These are phyloP conservation scores for Ichneumoninae sp. DNA, from an alignment of 2,888 invertebrate species.

Conservation along the genomic window DNA sequence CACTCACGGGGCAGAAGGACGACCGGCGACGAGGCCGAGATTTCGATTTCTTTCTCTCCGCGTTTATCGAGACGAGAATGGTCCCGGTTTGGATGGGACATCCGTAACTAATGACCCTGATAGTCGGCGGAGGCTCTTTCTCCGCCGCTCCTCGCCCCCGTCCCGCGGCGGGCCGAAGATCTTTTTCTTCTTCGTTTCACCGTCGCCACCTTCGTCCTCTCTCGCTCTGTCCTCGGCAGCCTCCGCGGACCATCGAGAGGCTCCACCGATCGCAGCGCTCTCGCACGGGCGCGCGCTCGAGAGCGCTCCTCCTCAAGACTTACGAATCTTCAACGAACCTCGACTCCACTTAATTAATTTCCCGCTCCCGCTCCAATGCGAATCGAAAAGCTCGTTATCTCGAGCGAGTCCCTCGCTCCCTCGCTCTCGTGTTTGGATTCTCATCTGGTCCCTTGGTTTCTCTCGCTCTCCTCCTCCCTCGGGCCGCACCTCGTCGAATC, in stretches of 20 bases:
- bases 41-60: slow-evolving; percentile 69
- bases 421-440: slow-evolving; percentile 5
- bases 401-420: slow-evolving; percentile 74
- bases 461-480: slow-evolving; percentile 49
- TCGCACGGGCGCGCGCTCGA: slow-evolving; percentile 57
- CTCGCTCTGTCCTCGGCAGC: slow-evolving; percentile 35
- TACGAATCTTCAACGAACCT: slow-evolving; percentile 77
- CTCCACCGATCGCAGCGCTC: slow-evolving; percentile 45
- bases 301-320: slow-evolving; percentile 76
- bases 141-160: slow-evolving; percentile 50
- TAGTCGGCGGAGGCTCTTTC: slow-evolving; percentile 75
- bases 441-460: slow-evolving; percentile 61
- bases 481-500: slow-evolving; percentile 15
- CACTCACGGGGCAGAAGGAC: slow-evolving; percentile 30
- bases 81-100: slow-evolving; percentile 81
- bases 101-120: slow-evolving; percentile 84
- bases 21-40: slow-evolving; percentile 16
- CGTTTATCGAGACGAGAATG: slow-evolving; percentile 82
- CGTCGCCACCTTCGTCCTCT: slow-evolving; percentile 50
- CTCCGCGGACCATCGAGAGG: neutral
- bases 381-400: slow-evolving; percentile 79
- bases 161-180: slow-evolving; percentile 39
- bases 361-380: slow-evolving; percentile 76
- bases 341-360: slow-evolving; percentile 81
- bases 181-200: slow-evolving; percentile 55